Evolutionary conservation across 2,888 invertebrate species (phyloP).

Genomic region (Cephus runcator): DNA sequence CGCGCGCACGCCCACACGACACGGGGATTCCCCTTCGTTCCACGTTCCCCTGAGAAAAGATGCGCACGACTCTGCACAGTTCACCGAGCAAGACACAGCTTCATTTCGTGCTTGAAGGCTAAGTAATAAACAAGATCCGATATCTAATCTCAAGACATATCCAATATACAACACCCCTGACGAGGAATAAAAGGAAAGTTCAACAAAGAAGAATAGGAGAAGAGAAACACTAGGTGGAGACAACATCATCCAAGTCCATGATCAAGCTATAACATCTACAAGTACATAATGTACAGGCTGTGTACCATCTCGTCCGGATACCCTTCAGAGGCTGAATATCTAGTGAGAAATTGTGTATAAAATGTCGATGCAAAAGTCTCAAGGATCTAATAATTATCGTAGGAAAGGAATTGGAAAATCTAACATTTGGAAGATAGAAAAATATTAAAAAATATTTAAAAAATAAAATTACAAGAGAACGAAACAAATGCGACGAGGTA

Average conservation of each 20-base stretch:
- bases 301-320: not conserved
- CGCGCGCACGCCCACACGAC: not conserved
- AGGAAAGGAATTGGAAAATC: not conserved
- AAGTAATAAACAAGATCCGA: not conserved
- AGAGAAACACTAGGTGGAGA: not conserved
- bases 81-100: not conserved
- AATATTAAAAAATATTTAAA: not conserved
- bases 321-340: constrained; percentile 2
- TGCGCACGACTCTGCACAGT: not conserved
- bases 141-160: not conserved
- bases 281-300: not conserved
- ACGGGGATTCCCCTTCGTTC: not conserved
- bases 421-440: not conserved
- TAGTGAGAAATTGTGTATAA: constrained; percentile 5
- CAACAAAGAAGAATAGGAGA: constrained; percentile 2
- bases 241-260: not conserved
- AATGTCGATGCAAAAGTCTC: not conserved
- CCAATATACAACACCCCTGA: constrained; percentile 1
- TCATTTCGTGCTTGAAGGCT: not conserved
- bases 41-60: not conserved
- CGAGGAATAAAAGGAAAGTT: not conserved
- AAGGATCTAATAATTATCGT: not conserved
- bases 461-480: not conserved
- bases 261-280: not conserved
- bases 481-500: not conserved